phyloP scores from a whole-genome alignment of 2,113 vertebrate genomes.

The Tupaia tana region DNA sequence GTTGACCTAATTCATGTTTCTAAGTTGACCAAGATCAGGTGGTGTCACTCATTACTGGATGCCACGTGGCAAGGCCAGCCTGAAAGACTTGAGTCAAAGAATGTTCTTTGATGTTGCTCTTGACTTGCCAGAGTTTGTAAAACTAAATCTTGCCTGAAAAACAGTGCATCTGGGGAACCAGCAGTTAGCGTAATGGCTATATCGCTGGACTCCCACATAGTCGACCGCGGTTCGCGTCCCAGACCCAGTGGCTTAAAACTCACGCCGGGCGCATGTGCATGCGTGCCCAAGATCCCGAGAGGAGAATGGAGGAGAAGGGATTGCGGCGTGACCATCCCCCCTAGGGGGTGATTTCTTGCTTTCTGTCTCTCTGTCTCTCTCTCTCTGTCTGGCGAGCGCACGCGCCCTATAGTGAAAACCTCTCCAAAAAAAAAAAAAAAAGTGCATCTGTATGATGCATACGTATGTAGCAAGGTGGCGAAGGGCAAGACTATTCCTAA shows the following conservation, averaged over 20 bases:
- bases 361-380: too few relatives aligned
- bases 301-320: too few relatives aligned
- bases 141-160: constrained; percentile 84
- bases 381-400: too few relatives aligned
- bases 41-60: constrained; percentile 76
- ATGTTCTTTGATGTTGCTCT: constrained; percentile 85
- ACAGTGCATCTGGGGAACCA: constrained; percentile 31
- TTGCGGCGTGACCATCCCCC: too few relatives aligned
- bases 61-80: constrained; percentile 67
- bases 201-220: too few relatives aligned
- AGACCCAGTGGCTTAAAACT: too few relatives aligned
- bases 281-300: too few relatives aligned
- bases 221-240: too few relatives aligned
- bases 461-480: constrained; percentile 52
- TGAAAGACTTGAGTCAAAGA: constrained; percentile 81
- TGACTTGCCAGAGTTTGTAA: constrained; percentile 84
- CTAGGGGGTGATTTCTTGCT: too few relatives aligned
- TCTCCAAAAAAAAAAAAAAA: constrained; percentile 40
- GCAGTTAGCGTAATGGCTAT: too few relatives aligned
- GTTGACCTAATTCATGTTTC: constrained; percentile 81
- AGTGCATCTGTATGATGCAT: constrained; percentile 71
- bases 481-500: constrained; percentile 81
- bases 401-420: too few relatives aligned
- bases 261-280: too few relatives aligned
- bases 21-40: constrained; percentile 79